Percentiles rank a stretch among this genome's conserved stretches.
phyloP scores from a whole-genome alignment of 2,797 vertebrate species.

The Tokudaia muenninki region DNA sequence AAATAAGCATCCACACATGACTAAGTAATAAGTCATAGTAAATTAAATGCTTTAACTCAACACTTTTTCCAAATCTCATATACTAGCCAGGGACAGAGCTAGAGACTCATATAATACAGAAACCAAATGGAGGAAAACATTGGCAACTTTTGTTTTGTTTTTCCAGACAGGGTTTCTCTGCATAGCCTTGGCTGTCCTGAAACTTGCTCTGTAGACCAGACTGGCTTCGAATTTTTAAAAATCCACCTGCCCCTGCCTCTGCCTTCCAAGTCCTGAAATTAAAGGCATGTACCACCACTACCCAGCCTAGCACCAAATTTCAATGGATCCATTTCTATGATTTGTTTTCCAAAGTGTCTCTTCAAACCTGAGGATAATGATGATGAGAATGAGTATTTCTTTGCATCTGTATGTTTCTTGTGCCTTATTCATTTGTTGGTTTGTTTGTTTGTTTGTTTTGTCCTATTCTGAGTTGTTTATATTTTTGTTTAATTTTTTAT shows the following conservation, averaged over 20 bases:
- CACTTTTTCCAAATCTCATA: neutral
- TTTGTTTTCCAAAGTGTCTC: neutral
- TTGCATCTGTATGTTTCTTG: neutral
- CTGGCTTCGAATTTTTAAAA: neutral
- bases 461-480: neutral
- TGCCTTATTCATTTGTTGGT: neutral
- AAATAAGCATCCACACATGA: neutral
- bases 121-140: neutral
- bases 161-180: neutral
- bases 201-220: neutral
- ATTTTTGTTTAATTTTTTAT: neutral
- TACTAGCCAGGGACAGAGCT: neutral
- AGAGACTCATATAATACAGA: neutral
- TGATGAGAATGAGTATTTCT: neutral
- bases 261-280: too few species aligned
- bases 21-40: neutral
- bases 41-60: conserved; percentile 37
- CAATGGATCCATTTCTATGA: conserved; percentile 28
- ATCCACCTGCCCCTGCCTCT: too few species aligned
- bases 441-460: neutral
- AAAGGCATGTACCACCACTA: too few species aligned
- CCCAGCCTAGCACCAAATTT: neutral
- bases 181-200: neutral
- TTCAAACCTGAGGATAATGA: neutral
- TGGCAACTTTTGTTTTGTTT: neutral